Base-by-base conservation (phyloP, 2,113 vertebrate species). In the Hemibagrus wyckioides region DNA sequence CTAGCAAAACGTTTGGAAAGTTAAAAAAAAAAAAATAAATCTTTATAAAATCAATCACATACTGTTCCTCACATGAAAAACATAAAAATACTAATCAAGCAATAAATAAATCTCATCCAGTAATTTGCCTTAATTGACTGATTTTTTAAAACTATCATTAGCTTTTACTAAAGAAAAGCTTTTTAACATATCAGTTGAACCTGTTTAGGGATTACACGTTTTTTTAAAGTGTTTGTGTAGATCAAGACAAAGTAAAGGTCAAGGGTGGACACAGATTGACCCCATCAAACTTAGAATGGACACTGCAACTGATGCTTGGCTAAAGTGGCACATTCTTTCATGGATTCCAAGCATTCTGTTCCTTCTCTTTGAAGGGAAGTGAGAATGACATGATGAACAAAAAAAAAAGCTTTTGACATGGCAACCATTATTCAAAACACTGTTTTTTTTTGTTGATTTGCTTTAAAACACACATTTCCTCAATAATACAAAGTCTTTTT, bases 381-480 rank as follows among this genome's bases (percentile, higher is more conserved):
- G 59, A 61, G 73, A 79, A 65, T 23, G 52, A 69, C 9, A 69
- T n/a, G 33, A 61, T 67, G 14, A 41, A 57, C 10, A 28, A 86
- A 69, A 52, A 54, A 50, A n/a, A 19, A 36, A 69, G 28, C 5
- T 36, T 59, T 87, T 57, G 86, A 79, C 87, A 90, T 86, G 87
- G 85, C 8, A 89, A 91, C 90, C 86, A 17, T 44, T 65, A 85
- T 25, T 86, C 85, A 83, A 90, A 90, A 90, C 86, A 91, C 52
- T 79, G n/a, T 57, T 59, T 23, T 39, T 30, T 39, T 54, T 59
- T 52, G 59, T 79, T 65, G 13, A 25, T 81, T 84, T 79, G 23
- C 48, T 86, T 36, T 63, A 54, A 82, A 59, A 56, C 54, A 85
- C 33, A 84, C 59, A 23, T 84, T 77, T 56, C 28, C 59, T 67